Evolutionary conservation across 2,113 vertebrate species (phyloP).

Genomic region (Harpagus bidentatus): DNA sequence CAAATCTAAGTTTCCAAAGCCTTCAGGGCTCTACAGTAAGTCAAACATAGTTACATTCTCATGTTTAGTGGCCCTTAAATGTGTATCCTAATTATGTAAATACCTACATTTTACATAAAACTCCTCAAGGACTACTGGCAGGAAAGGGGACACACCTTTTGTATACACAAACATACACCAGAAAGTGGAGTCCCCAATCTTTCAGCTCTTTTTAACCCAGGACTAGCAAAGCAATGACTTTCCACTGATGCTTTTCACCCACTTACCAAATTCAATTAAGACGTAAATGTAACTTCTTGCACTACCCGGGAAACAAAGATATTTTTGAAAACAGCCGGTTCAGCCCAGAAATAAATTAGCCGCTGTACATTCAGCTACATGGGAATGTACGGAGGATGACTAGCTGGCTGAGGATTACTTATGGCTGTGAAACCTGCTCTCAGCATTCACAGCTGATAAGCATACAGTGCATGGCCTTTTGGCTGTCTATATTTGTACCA

Average conservation of each 20-base stretch:
- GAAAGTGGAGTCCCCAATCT: not conserved
- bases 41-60: conserved; percentile 29
- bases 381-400: not conserved
- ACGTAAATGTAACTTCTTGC: not conserved
- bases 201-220: not conserved
- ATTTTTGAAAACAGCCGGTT: not conserved
- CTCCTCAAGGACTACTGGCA: not conserved
- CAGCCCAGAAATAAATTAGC: not conserved
- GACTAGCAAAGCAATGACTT: not conserved
- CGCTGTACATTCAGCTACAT: not conserved
- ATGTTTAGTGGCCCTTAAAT: conserved; percentile 34
- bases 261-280: not conserved
- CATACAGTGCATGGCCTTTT: conserved; percentile 6
- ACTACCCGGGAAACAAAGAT: not conserved
- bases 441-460: conserved; percentile 25
- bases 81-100: conserved; percentile 51
- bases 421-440: conserved; percentile 43
- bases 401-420: conserved; percentile 15
- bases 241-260: not conserved
- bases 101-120: conserved; percentile 42
- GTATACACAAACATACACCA: not conserved
- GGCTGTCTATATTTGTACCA: conserved; percentile 20
- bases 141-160: not conserved
- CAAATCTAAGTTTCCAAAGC: conserved; percentile 54
- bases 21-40: conserved; percentile 33